Base-by-base conservation (phyloP, 2,888 invertebrate species). In the Chouioia cunea region DNA sequence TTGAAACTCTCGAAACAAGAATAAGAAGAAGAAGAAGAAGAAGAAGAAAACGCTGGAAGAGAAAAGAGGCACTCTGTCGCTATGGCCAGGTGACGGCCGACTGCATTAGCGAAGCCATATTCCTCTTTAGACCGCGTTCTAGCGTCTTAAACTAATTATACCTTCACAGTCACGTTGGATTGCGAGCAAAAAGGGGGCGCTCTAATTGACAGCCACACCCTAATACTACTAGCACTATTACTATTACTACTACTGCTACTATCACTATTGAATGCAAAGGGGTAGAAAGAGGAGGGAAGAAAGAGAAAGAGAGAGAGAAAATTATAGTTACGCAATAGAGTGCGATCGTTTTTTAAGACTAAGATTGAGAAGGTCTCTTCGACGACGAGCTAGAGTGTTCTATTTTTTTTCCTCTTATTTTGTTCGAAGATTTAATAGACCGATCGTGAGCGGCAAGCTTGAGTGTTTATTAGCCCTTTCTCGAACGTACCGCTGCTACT, bases 121-220 rank as follows among this genome's bases (percentile, higher is more conserved):
- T 68, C 65, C 18, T 1, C 50, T 48, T 10, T 4, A 6, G 2
- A 4, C 66, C 72, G 74, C 70, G 75, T 75, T 73, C 75, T 73
- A 76, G 70, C 16, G 15, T 44, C 77, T 79, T 83, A 83, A 84
- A 80, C 78, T 80, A 82, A 84, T 83, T 83, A 84, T 75, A 70
- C 76, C 47, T 75, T 79, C 77, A 12, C 78, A 79, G 80, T 80
- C 80, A 79, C 79, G 79, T 80, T 78, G 78, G 77, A 77, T 79
- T 76, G 77, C 73, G 67, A 59, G 27, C 18, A 15, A 71, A 53
- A 69, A 71, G 66, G 72, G 59, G 68, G 71, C 54, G 63, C 66
- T 73, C 77, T 79, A 77, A 81, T 79, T 78, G 80, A 77, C 78
- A 78, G 74, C 36, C 53, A 69, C 57, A 47, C 47, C 27, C 22